Percentiles rank a stretch among this genome's conserved stretches.
These are phyloP conservation scores for Enteromius treurensis DNA, from an alignment of 2,797 vertebrate species.

Conservation along the genomic window DNA sequence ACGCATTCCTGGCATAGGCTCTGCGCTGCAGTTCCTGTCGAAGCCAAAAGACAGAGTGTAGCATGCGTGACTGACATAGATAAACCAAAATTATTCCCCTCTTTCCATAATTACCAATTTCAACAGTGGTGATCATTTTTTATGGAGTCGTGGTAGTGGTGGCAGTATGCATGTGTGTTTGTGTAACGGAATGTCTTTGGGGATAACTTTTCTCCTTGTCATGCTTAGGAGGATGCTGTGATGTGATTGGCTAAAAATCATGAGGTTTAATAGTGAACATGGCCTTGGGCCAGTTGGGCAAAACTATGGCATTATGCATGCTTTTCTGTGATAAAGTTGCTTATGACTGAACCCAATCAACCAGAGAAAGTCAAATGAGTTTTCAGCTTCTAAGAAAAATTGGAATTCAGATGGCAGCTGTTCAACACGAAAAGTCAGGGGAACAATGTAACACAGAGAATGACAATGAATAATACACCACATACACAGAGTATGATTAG, in stretches of 20 bases:
- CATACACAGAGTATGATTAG: not conserved
- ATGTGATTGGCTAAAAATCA: constrained; percentile 28
- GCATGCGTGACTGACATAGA: constrained; percentile 37
- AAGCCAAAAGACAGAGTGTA: constrained; percentile 27
- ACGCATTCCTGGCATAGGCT: constrained; percentile 40
- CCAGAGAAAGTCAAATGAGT: constrained; percentile 33
- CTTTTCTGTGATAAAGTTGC: constrained; percentile 35
- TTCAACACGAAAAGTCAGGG: not conserved
- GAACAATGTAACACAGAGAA: not conserved
- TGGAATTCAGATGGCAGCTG: not conserved
- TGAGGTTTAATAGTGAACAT: not conserved
- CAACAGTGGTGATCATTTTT: constrained; percentile 25
- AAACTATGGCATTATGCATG: constrained; percentile 37
- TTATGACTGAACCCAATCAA: constrained; percentile 31
- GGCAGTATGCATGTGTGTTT: not conserved
- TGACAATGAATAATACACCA: constrained; percentile 6
- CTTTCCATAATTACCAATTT: constrained; percentile 43
- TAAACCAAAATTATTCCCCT: constrained; percentile 31
- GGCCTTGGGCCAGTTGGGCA: not conserved
- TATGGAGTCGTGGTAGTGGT: not conserved
- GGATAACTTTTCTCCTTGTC: not conserved
- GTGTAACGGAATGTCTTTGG: constrained; percentile 3
- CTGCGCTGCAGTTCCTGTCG: not conserved
- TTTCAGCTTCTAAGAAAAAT: constrained; percentile 2
- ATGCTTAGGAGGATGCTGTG: not conserved